Base-by-base conservation (phyloP, 2,888 invertebrate genomes). In the Agrotis segetum region DNA sequence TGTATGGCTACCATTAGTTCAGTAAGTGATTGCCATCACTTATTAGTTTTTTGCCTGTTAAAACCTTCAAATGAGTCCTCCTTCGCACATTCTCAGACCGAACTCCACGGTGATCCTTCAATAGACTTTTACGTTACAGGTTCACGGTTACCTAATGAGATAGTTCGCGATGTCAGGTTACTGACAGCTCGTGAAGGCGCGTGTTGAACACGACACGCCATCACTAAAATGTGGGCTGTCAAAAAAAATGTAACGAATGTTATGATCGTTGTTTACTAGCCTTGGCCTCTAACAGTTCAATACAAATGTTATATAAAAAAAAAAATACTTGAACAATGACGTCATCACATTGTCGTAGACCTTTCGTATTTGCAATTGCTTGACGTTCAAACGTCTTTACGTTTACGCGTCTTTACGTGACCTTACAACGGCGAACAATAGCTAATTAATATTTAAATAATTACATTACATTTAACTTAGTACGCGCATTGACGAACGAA, bases 291-390 rank as follows among this genome's bases (percentile, higher is more conserved):
- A 77, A 71, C 14, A 67, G 73, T 70, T 72, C 34, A 55, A 58
- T 53, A 63, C 65, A 73, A 68, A 66, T 58, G n/a, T 78, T 78
- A 50, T 50, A 55, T 68, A 78, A 69, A 40, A 69, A 60, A 69
- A 60, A 69, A 62, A 56, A 66, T 71, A 66, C 50, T 67, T 70
- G 19, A 19, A 21, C n/a, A 6, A 52, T 75, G 69, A 64, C 71
- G 72, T 67, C 67, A 63, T 40, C 9, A 6, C 29, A 71, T 66
- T 84, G 79, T 73, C 24, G 52, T 73, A 55, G 55, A 63, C 17
- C 59, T 40, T 70, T 74, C 69, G 56, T 47, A 84, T 83, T 77
- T 81, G 67, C 53, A 67, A 67, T 71, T 59, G 53, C 50, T 58
- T 73, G 50, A 61, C n/a, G 66, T 16, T 29, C 34, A 74, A 44